These are phyloP conservation scores for Tetraneura akinire DNA, from an alignment of 1,140 invertebrate genomes.

Conservation along the genomic window DNA sequence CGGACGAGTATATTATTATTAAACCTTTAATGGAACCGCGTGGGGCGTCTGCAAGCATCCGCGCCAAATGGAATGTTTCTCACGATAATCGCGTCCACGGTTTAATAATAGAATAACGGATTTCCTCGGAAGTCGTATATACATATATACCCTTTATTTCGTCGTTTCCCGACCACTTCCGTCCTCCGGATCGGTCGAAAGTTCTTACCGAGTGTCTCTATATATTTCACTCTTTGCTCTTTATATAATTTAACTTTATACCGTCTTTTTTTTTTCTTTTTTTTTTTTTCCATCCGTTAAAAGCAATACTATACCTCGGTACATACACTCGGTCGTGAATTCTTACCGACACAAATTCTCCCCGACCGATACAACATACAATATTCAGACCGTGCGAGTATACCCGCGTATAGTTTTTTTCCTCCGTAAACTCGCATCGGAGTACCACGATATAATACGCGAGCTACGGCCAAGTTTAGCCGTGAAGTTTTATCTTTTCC, in stretches of 20 bases:
- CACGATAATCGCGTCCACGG: conserved; percentile 4
- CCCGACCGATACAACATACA: not conserved
- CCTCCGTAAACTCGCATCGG: too few species aligned
- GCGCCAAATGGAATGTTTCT: conserved; percentile 34
- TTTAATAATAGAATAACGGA: conserved; percentile 37
- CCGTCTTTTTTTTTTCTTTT: too few species aligned
- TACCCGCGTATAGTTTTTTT: too few species aligned
- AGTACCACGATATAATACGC: too few species aligned
- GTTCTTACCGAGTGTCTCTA: too few species aligned
- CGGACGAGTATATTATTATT: not conserved
- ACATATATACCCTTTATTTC: conserved; percentile 2
- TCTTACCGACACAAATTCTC: too few species aligned
- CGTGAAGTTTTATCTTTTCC: too few species aligned
- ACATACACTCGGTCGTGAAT: too few species aligned
- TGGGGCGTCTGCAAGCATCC: not conserved
- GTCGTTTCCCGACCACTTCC: not conserved
- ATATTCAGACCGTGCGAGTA: conserved; percentile 6
- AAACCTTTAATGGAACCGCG: not conserved
- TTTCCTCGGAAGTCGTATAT: conserved; percentile 1
- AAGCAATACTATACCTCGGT: not conserved
- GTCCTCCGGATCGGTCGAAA: not conserved
- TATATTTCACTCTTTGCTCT: too few species aligned
- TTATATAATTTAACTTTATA: too few species aligned
- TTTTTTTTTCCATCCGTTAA: too few species aligned
- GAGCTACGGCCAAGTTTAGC: too few species aligned